Base-by-base conservation (phyloP, 2,888 invertebrate genomes). In the Drosophila eohydei region DNA sequence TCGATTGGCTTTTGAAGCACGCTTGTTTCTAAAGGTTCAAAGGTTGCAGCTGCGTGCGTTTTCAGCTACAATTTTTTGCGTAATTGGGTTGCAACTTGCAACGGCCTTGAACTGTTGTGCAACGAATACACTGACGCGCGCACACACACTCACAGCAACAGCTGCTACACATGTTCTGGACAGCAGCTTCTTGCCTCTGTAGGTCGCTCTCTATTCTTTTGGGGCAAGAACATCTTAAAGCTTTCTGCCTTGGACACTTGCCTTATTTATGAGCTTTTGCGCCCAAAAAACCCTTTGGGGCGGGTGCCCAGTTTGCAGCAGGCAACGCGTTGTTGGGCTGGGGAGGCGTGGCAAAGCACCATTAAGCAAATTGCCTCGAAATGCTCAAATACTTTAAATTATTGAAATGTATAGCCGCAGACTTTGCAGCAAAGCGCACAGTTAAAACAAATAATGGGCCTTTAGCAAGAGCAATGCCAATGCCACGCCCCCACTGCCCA, bases 291-390 rank as follows among this genome's bases (percentile, higher is more conserved):
- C 55, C 62, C 74, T 69, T 71, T 71, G 43, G 48, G 36, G 14
- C 12, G 11, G 30, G n/a, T 7, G 9, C 3, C 14, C 14, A 14
- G 44, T 7, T 43, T 43, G 21, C 43, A 26, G 46, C 46, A 26
- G 44, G 44, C 28, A 26, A 3, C 7, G 28, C 12, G 14, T 14
- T 28, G 8, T 12, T 30, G 9, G 4, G 4, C 6, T 7, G 21
- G 7, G 9, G 5, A 11, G 44, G 50, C 28, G 63, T 21, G 61
- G 51, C 62, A 66, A 55, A 59, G 73, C 43, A 43, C 88, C 86
- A 86, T 86, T 86, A 88, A 75, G 76, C 76, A 86, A 86, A 90
- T 86, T 89, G 90, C 86, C 80, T 81, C 71, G 46, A 68, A 78
- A 70, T 68, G 77, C 55, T 72, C 69, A 76, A 80, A 82, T 78